Evolutionary conservation across 1,140 invertebrate species (phyloP).

Genomic region (Drosophila mojavensis): DNA sequence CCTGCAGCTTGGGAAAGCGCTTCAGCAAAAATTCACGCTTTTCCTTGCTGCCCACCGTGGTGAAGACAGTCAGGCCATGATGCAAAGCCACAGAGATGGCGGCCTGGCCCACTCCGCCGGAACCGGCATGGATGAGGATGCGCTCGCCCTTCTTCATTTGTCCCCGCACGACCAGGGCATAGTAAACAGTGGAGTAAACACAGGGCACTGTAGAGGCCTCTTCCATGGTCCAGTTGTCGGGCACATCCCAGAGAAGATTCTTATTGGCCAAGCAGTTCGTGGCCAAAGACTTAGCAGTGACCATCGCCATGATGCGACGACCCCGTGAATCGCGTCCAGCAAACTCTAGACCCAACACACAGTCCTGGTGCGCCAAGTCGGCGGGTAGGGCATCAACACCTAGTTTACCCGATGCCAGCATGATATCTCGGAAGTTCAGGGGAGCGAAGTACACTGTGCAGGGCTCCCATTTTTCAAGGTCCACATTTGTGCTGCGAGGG

Average conservation of each 20-base stretch:
- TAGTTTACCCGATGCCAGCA: conserved; percentile 98
- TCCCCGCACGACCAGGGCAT: conserved; percentile 95
- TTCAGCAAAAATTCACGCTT: conserved; percentile 96
- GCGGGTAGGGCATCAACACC: conserved; percentile 97
- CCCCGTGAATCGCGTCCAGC: conserved; percentile 91
- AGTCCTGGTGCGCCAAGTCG: conserved; percentile 92
- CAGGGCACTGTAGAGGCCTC: conserved; percentile 97
- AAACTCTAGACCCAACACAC: conserved; percentile 98
- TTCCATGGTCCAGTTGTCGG: conserved; percentile 93
- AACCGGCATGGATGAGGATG: conserved; percentile 97
- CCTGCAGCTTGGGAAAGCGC: conserved; percentile 92
- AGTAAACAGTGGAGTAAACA: conserved; percentile 96
- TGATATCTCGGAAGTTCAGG: conserved; percentile 98
- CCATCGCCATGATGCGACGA: conserved; percentile 96
- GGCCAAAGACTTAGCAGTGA: conserved; percentile 94
- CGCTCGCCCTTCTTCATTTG: conserved; percentile 92
- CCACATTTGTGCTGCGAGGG: conserved; percentile 85
- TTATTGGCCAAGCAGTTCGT: conserved; percentile 94
- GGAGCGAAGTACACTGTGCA: conserved; percentile 97
- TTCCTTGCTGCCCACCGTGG: conserved; percentile 93
- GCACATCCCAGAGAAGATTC: conserved; percentile 96
- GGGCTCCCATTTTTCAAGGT: conserved; percentile 85
- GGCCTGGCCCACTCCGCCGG: conserved; percentile 97
- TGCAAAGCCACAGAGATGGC: conserved; percentile 96
- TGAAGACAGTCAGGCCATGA: conserved; percentile 93